Evolutionary conservation across 2,797 vertebrate species (phyloP).

Genomic region (Silurus aristotelis): DNA sequence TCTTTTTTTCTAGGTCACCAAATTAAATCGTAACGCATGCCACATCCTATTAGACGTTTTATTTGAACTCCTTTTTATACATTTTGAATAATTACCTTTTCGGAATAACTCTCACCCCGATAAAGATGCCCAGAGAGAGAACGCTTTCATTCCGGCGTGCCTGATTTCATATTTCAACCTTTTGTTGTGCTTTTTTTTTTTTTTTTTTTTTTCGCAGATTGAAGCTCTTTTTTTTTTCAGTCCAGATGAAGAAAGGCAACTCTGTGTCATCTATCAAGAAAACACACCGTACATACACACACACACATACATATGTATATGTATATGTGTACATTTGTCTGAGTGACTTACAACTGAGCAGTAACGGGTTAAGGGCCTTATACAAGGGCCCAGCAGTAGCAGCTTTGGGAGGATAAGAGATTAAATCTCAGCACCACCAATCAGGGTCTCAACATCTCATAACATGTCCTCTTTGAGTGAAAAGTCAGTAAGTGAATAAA

Average conservation of each 20-base stretch:
- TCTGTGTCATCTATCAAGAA: not conserved
- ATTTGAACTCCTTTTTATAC: conserved; percentile 30
- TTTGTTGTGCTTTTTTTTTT: conserved; percentile 11
- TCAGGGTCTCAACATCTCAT: no score
- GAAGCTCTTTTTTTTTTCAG: conserved; percentile 11
- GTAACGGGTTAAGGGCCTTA: no score
- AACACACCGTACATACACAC: no score
- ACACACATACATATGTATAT: no score
- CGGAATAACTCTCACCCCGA: conserved; percentile 35
- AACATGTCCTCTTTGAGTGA: no score
- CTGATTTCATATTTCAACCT: conserved; percentile 12
- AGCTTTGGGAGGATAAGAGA: no score
- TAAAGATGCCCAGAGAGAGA: conserved; percentile 6
- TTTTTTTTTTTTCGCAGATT: not conserved
- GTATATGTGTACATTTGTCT: not conserved
- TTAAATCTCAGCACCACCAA: no score
- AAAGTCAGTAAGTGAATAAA: no score
- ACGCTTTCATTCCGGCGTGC: not conserved
- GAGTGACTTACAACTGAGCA: no score
- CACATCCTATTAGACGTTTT: conserved; percentile 32
- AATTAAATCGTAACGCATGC: conserved; percentile 45
- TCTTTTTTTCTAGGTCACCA: conserved; percentile 49
- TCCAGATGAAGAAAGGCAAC: conserved; percentile 8
- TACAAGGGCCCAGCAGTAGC: no score
- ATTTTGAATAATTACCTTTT: conserved; percentile 35